Percentiles rank a stretch among this genome's conserved stretches.
Conservation (phyloP, 2,888 invertebrate genomes). For the Petrolisthes manimaculis region DNA sequence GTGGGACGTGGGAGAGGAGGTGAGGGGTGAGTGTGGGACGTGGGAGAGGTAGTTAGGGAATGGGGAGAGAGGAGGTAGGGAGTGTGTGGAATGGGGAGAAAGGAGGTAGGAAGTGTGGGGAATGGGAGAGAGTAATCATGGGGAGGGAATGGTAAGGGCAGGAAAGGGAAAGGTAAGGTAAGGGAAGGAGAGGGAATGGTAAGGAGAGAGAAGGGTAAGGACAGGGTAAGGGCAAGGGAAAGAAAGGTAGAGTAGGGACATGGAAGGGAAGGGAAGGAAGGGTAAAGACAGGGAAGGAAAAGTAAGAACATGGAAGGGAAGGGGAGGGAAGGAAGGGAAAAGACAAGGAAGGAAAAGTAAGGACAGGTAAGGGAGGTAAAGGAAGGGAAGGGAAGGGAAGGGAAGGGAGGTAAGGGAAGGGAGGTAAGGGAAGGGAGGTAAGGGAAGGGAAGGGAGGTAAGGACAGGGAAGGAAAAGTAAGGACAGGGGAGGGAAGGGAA, state of each 20-base stretch:
- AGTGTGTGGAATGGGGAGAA: neutral
- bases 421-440: neutral
- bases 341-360: neutral
- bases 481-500: neutral
- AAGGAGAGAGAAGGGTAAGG: neutral
- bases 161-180: slow-evolving; percentile 17
- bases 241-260: no score
- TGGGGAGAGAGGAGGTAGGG: neutral
- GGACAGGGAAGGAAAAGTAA: neutral
- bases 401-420: neutral
- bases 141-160: slow-evolving; percentile 4
- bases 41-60: neutral
- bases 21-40: neutral
- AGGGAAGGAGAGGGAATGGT: neutral
- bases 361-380: neutral
- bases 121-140: slow-evolving; percentile 4
- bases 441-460: neutral
- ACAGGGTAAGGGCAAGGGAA: no score
- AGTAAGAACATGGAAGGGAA: neutral
- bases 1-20: neutral
- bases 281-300: neutral
- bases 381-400: neutral
- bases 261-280: neutral
- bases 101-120: neutral
- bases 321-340: neutral